Evolutionary conservation across 1,140 invertebrate genomes (phyloP), one percentile per base, ranked within the genome.

Genomic region (Scaptomyza hsui): DNA sequence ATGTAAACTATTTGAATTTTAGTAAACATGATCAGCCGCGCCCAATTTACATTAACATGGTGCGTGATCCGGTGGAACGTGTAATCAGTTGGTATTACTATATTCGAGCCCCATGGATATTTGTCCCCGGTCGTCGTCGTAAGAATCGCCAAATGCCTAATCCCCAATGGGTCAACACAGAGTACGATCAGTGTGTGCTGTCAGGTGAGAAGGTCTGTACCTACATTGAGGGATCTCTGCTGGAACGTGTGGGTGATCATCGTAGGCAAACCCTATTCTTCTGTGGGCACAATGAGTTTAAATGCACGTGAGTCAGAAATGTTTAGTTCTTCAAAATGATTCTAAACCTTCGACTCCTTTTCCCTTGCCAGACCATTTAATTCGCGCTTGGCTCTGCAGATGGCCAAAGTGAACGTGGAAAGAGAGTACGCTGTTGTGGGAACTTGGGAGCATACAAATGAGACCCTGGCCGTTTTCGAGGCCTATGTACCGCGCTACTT

Each of bases 71-170:
- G 0, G 95, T 97, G 7, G 97, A 98, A 90, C 93, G 97, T 44
- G 95, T 97, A 1, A 97, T 97, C 82, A 97, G 96, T 0, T 97
- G 96, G 96, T 97, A 97, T 92, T 98, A 97, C 89, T 91, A 82
- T 49, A 95, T 91, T 45, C 92, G 97, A 55, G 96, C 96, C 9
- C 96, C 96, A 1, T 97, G 96, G 96, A 51, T 91, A 4, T 91
- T 91, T 77, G 78, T 91, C 12, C 89, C 90, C 0, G 80, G 83
- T 10, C 68, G 89, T 15, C 74, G 85, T 26, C 62, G 70, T 3
- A 95, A 95, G 1, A 96, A 97, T 90, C 92, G 97, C 37, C 95
- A 95, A 51, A 92, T 97, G 65, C 96, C 96, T 5, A 96, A 97
- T 92, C 96, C 96, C 4, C 93, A 45, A 93, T 97, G 97, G 97